Percentiles rank a stretch among this genome's conserved stretches.
phyloP scores from a whole-genome alignment of 1,140 invertebrate species.

The Sinella curviseta region DNA sequence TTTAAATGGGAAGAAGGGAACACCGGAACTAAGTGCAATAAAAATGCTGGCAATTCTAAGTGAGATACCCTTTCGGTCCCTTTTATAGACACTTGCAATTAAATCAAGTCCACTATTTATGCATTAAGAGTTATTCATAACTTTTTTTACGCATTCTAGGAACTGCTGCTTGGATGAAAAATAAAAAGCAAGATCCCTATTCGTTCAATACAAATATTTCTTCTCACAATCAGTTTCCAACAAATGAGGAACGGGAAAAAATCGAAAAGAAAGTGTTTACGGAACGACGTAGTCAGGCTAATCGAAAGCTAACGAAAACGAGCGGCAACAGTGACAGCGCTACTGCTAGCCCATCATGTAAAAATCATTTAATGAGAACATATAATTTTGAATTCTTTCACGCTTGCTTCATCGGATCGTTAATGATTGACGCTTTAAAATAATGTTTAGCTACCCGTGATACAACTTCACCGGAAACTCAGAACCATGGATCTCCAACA shows the following conservation, averaged over 20 bases:
- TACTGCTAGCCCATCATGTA: not conserved
- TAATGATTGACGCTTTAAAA: not conserved
- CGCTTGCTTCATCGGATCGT: too few relatives aligned
- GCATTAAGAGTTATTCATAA: too few relatives aligned
- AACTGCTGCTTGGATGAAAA: slow-evolving; percentile 20
- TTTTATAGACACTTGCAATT: too few relatives aligned
- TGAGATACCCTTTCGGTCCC: not conserved
- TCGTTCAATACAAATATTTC: slow-evolving; percentile 18
- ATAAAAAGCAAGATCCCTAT: slow-evolving; percentile 26
- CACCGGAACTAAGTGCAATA: slow-evolving; percentile 1
- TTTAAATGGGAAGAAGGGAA: slow-evolving; percentile 20
- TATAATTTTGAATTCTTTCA: not conserved
- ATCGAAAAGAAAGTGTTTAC: slow-evolving; percentile 29
- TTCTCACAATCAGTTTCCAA: slow-evolving; percentile 15
- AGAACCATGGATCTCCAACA: not conserved
- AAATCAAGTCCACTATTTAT: not conserved
- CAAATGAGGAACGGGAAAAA: slow-evolving; percentile 16
- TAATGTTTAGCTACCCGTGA: not conserved
- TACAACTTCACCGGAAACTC: not conserved
- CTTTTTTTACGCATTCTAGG: not conserved
- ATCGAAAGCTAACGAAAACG: slow-evolving; percentile 16
- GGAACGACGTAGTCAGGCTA: slow-evolving; percentile 19
- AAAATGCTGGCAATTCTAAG: slow-evolving; percentile 24
- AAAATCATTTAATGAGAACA: not conserved
- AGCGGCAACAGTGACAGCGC: not conserved